Conservation (phyloP, 2,797 vertebrate species). For the Chlorospingus flavigularis region DNA sequence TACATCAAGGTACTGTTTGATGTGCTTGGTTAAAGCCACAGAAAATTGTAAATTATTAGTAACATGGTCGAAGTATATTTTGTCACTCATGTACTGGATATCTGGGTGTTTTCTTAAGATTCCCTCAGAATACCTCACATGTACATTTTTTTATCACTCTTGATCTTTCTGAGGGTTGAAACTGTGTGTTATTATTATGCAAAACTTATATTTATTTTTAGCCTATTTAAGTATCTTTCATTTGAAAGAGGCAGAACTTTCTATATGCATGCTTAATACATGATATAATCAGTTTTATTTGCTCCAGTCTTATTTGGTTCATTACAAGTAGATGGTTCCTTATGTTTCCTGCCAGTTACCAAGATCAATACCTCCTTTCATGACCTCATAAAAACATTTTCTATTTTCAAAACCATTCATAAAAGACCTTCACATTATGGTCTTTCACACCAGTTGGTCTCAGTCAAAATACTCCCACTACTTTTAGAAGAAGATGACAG, state of each 20-base stretch:
- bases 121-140: background rate
- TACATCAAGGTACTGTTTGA: background rate
- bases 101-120: background rate
- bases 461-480: background rate
- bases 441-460: background rate
- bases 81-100: fast-evolving
- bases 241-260: background rate
- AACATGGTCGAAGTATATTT: background rate
- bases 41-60: background rate
- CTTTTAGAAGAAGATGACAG: background rate
- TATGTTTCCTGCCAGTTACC: background rate
- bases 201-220: background rate
- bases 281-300: background rate
- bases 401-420: background rate
- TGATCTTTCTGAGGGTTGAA: background rate
- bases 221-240: background rate
- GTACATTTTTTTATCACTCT: background rate
- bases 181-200: background rate
- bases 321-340: background rate
- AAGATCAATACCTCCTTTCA: background rate
- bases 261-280: background rate
- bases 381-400: background rate
- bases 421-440: background rate
- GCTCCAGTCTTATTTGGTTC: background rate
- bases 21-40: background rate